These are phyloP conservation scores for Gasterosteus nipponicus DNA, from an alignment of 2,113 vertebrate species.

Conservation along the genomic window DNA sequence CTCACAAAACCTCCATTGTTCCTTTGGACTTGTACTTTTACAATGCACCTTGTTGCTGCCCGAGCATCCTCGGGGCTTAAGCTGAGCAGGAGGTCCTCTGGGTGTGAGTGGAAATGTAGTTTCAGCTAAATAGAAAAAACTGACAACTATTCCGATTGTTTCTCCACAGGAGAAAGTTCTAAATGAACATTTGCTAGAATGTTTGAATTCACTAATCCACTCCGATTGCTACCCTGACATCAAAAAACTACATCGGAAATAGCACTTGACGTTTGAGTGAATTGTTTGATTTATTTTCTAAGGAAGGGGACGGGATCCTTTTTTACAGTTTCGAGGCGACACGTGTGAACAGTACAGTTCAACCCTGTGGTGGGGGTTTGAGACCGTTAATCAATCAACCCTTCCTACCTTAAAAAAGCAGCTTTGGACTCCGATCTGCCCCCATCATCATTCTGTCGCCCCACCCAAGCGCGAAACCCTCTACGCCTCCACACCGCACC, in stretches of 20 bases:
- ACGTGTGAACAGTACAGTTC: slow-evolving; percentile 53
- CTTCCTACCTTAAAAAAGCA: slow-evolving; percentile 52
- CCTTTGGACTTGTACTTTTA: slow-evolving; percentile 41
- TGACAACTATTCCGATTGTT: background rate
- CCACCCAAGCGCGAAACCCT: slow-evolving; percentile 37
- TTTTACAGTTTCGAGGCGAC: slow-evolving; percentile 34
- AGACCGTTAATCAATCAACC: slow-evolving; percentile 70
- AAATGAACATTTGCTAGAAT: background rate
- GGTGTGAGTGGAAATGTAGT: slow-evolving; percentile 29
- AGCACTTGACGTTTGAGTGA: background rate
- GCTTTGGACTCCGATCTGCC: slow-evolving; percentile 63
- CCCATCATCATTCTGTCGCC: slow-evolving; percentile 69
- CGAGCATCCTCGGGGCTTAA: slow-evolving; percentile 42
- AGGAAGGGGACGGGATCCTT: background rate
- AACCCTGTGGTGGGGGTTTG: slow-evolving; percentile 29
- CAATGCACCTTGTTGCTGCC: slow-evolving; percentile 44
- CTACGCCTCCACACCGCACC: background rate
- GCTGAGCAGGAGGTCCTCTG: slow-evolving; percentile 10
- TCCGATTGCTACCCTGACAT: background rate
- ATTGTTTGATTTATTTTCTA: background rate
- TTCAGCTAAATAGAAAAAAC: background rate
- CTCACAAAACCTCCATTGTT: slow-evolving; percentile 66
- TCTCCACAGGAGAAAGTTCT: slow-evolving; percentile 2
- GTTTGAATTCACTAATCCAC: background rate
- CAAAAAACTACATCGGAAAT: background rate